These are phyloP conservation scores for Agelas oroides DNA, from an alignment of 37 sponge, comb jelly and placozoan genomes.

Conservation along the genomic window DNA sequence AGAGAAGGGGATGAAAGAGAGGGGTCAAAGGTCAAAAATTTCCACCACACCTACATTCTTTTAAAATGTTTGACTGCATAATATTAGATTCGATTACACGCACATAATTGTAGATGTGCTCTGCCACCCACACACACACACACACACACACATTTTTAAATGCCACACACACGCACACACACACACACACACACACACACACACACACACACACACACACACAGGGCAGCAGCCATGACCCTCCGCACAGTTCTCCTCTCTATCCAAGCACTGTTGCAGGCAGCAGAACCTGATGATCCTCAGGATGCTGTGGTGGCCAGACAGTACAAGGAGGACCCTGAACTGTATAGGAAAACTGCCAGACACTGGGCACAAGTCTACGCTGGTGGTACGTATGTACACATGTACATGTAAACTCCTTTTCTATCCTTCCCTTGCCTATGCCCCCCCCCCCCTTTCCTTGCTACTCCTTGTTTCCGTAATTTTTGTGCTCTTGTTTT, in stretches of 20 bases:
- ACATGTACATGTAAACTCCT: too few relatives aligned
- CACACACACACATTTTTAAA: constrained; percentile 18
- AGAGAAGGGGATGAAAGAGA: too few relatives aligned
- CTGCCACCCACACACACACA: background rate
- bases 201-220: constrained; percentile 5
- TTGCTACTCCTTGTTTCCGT: too few relatives aligned
- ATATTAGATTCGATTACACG: too few relatives aligned
- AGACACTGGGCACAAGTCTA: constrained; percentile 94
- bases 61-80: too few relatives aligned
- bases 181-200: constrained; percentile 16
- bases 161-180: constrained; percentile 20
- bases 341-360: constrained; percentile 84
- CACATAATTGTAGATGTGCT: background rate
- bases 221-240: constrained; percentile 98
- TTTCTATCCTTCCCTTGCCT: too few relatives aligned
- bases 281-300: constrained; percentile 99
- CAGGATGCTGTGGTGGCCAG: constrained; percentile 96
- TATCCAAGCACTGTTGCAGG: constrained; percentile 88
- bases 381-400: constrained; percentile 97
- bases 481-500: too few relatives aligned
- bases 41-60: too few relatives aligned
- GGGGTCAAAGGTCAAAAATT: too few relatives aligned
- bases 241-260: background rate
- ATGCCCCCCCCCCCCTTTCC: too few relatives aligned
- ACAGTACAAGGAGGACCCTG: constrained; percentile 90